Conservation (phyloP, 2,888 invertebrate genomes). For the Brachypalpus laphriformis region DNA sequence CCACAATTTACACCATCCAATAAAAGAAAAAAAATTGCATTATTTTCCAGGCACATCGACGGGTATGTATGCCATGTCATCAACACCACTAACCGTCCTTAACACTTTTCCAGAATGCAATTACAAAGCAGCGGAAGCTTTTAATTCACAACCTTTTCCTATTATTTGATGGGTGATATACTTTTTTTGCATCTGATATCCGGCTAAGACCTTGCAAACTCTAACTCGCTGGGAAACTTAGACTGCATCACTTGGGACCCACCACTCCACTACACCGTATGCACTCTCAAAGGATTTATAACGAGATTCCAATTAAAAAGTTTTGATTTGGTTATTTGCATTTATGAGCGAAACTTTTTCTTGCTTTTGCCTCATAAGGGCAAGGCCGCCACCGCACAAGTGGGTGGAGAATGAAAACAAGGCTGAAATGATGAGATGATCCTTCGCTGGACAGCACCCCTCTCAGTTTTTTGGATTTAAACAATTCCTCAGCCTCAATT, state of each 20-base stretch:
- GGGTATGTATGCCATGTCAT: conserved; percentile 4
- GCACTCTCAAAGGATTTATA: conserved; percentile 70
- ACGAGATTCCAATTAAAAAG: conserved; percentile 74
- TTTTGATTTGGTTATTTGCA: conserved; percentile 74
- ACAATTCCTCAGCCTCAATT: conserved; percentile 43
- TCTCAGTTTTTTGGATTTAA: conserved; percentile 12
- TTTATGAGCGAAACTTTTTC: conserved; percentile 71
- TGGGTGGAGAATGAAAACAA: not conserved
- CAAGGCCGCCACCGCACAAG: not conserved
- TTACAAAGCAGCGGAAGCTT: conserved; percentile 50
- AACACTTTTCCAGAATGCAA: conserved; percentile 53
- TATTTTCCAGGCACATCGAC: not conserved
- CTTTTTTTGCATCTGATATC: conserved; percentile 11
- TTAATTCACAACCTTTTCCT: conserved; percentile 29
- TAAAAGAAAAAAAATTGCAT: not conserved
- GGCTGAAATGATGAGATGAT: conserved; percentile 51
- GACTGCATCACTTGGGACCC: conserved; percentile 46
- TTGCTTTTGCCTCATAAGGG: conserved; percentile 16
- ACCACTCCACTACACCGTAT: conserved; percentile 31
- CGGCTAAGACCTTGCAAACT: conserved; percentile 26
- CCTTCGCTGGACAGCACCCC: conserved; percentile 45
- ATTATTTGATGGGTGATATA: conserved; percentile 4
- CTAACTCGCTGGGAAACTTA: conserved; percentile 27
- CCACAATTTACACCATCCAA: conserved; percentile 3
- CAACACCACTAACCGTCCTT: conserved; percentile 32